Evolutionary conservation across 2,113 vertebrate species (phyloP).

Genomic region (Hippocampus mohnikei): DNA sequence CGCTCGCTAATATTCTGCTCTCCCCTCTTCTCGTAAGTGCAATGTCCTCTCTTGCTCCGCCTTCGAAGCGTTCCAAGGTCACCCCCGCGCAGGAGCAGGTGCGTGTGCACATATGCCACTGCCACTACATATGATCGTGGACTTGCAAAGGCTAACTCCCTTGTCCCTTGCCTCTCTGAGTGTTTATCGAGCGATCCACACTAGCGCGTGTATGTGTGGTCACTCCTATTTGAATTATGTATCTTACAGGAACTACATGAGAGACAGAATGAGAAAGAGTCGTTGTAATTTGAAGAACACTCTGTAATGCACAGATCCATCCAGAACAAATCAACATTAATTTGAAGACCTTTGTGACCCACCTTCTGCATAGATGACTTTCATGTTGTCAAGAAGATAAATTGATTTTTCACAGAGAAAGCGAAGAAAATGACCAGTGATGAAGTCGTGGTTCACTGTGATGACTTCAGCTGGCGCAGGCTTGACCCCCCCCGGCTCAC

Average conservation of each 20-base stretch:
- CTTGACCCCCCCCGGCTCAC: neutral
- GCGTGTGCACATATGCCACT: slow-evolving; percentile 20
- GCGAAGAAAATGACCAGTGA: neutral
- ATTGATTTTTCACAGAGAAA: neutral
- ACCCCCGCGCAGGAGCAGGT: slow-evolving; percentile 55
- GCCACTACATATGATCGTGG: slow-evolving; percentile 4
- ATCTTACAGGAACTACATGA: neutral
- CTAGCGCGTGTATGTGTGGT: slow-evolving; percentile 14
- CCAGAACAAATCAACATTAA: neutral
- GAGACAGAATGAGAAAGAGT: neutral
- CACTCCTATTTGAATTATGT: slow-evolving; percentile 7
- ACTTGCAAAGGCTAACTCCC: slow-evolving; percentile 6
- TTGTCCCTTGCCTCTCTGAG: neutral
- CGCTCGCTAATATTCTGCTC: slow-evolving; percentile 24
- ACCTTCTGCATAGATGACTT: neutral
- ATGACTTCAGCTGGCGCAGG: neutral
- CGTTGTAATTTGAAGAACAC: neutral
- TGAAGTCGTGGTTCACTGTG: neutral
- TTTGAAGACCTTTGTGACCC: neutral
- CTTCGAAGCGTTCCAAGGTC: slow-evolving; percentile 57
- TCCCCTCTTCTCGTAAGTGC: slow-evolving; percentile 39
- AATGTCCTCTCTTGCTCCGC: slow-evolving; percentile 50
- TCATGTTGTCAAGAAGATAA: neutral
- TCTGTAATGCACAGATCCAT: neutral
- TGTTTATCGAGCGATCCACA: neutral